Base-by-base conservation (phyloP, 2,888 invertebrate genomes). In the Netelia inedita region DNA sequence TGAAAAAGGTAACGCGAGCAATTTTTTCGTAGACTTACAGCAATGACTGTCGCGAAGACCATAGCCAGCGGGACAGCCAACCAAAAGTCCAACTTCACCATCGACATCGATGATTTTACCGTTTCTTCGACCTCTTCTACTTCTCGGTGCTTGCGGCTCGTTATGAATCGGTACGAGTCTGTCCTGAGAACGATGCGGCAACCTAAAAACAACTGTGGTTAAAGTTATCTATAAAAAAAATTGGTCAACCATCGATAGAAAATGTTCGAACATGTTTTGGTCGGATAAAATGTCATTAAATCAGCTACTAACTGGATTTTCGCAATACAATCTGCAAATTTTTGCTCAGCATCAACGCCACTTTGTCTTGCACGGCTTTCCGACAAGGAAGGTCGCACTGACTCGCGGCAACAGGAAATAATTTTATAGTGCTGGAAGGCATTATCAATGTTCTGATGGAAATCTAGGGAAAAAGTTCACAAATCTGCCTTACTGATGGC, bases 171-270 rank as follows among this genome's bases (percentile, higher is more conserved):
- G 91, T 53, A 88, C 88, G 83, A 92, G 87, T 87, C 75, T 90
- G 69, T 89, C 89, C 68, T 86, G 87, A 5, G 83, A 41, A 81
- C 88, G 88, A 86, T 90, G 89, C 14, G 90, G 88, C 69, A 90
- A 89, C 88, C 91, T 91, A 87, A 92, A 92, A 92, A 90, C 90
- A 89, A 92, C 91, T 91, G 87, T 89, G 85, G 89, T 92, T 91
- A 90, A 91, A 90, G 88, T 88, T 91, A 88, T 90, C 89, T 91
- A 89, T 91, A 91, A 88, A 91, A 88, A 90, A 74, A 82, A 82
- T 87, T 87, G 43, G 88, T 89, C 86, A 88, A 87, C 71, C 80
- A 81, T 75, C 59, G 35, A 61, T 23, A 83, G 79, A 83, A 65
- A 81, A 79, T 74, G 71, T 82, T 86, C 75, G 79, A 82, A 83